A percentile compares a stretch with the other conserved stretches of the same genome.
phyloP scores from a whole-genome alignment of 2,888 invertebrate genomes.

The Leptopterna dolabrata region DNA sequence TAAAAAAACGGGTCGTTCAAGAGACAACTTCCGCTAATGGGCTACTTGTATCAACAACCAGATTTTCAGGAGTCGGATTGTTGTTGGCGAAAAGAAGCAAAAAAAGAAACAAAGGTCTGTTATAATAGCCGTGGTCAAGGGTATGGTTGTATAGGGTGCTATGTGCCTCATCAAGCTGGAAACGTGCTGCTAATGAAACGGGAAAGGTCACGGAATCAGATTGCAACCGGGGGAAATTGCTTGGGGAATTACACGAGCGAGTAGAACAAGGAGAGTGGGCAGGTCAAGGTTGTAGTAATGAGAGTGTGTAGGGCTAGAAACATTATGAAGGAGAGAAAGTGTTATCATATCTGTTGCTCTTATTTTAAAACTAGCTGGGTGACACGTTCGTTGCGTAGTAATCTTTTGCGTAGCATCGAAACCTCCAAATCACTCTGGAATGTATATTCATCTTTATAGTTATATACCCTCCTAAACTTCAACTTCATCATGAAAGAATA shows the following conservation, averaged over 20 bases:
- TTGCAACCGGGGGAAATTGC: constrained; percentile 5
- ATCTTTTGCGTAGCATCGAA: too few relatives aligned
- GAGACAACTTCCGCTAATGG: not conserved
- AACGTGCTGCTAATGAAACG: constrained; percentile 22
- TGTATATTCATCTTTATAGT: too few relatives aligned
- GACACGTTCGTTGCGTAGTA: too few relatives aligned
- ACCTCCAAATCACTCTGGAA: too few relatives aligned
- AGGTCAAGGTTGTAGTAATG: not conserved
- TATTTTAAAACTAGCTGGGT: too few relatives aligned
- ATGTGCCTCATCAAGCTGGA: not conserved
- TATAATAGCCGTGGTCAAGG: constrained; percentile 18
- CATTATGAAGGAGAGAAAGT: not conserved
- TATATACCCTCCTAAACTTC: too few relatives aligned
- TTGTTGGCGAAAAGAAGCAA: not conserved
- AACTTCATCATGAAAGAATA: too few relatives aligned
- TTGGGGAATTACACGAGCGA: not conserved
- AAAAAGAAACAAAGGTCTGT: not conserved
- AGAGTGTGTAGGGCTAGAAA: not conserved
- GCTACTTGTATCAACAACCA: not conserved
- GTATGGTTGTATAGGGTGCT: not conserved
- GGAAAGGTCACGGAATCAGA: constrained; percentile 22
- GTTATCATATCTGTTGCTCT: not conserved
- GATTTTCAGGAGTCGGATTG: not conserved
- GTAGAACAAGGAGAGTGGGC: not conserved
- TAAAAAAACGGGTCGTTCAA: not conserved